A percentile compares a stretch with the other conserved stretches of the same genome.
These are phyloP conservation scores for Aegypius monachus DNA, from an alignment of 2,113 vertebrate species.

Conservation along the genomic window DNA sequence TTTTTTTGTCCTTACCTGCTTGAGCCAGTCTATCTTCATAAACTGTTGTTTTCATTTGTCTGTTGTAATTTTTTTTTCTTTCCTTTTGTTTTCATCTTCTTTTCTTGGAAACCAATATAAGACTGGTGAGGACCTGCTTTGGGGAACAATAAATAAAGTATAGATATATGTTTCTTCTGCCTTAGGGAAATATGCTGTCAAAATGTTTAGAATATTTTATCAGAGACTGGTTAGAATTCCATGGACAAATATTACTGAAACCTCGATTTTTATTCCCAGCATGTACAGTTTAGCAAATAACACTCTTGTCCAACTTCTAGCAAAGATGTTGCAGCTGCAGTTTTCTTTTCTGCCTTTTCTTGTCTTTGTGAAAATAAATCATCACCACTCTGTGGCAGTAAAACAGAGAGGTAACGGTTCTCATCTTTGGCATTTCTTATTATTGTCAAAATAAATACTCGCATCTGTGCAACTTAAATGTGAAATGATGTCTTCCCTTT, in stretches of 20 bases:
- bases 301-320: constrained; percentile 10
- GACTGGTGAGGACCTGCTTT: not conserved
- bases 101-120: not conserved
- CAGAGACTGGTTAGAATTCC: not conserved
- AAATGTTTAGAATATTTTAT: constrained; percentile 7
- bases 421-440: not conserved
- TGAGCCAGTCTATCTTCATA: not conserved
- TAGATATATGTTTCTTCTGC: not conserved
- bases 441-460: constrained; percentile 48
- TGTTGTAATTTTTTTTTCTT: not conserved
- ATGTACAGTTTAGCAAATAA: constrained; percentile 36
- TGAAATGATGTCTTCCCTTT: not conserved
- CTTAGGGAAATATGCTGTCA: not conserved
- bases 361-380: constrained; percentile 40
- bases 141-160: not conserved
- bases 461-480: constrained; percentile 31
- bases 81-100: not conserved
- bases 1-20: not conserved
- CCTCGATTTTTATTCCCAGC: constrained; percentile 36
- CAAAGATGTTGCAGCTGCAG: constrained; percentile 49
- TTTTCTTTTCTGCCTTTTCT: constrained; percentile 38
- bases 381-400: not conserved
- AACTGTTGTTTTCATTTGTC: not conserved
- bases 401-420: constrained; percentile 25
- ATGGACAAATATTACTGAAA: not conserved